Base-by-base conservation (phyloP, 2,888 invertebrate species). In the Protodeltote pygarga region DNA sequence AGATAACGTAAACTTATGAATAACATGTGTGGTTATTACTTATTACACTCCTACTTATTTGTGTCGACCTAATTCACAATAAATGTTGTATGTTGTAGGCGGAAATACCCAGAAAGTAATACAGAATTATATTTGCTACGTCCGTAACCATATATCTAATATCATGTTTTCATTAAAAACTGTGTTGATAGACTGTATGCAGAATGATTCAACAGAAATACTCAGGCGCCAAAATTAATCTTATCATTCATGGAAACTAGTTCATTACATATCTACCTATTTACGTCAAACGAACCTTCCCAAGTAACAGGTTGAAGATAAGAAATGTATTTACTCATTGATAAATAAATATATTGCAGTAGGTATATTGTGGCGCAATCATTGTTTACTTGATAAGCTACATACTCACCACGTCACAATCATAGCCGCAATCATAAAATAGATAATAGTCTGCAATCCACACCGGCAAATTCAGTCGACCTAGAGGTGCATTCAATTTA, bases 211-310 rank as follows among this genome's bases (percentile, higher is more conserved):
- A 60, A 65, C 58, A n/a, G 59, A 62, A 62, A 57, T 55, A 59
- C 42, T 29, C 63, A 69, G 83, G 83, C 84, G 85, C 82, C 84
- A 78, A 82, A 81, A 73, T 57, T 79, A 75, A 82, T 81, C 80
- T 85, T 83, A 85, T 83, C 83, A 71, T 62, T 59, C 63, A 71
- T 79, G 79, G 76, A 79, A 85, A 84, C 81, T 84, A 79, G 83
- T 81, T 79, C 80, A 79, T 71, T 70, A 61, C 71, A 70, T 70
- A 68, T 65, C 65, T 57, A 65, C 66, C 63, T 61, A 68, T 64
- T 69, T 50, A 72, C 78, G 74, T 77, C 75, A 75, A 68, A 68
- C 73, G 47, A 63, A 47, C 60, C 65, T 67, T 71, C 69, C 67
- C 64, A 71, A 75, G 80, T 82, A 81, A 73, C 75, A 72, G 68